Evolutionary conservation across 2,113 vertebrate genomes (phyloP), one percentile per base, ranked within the genome.

Genomic region (Orycteropus afer): DNA sequence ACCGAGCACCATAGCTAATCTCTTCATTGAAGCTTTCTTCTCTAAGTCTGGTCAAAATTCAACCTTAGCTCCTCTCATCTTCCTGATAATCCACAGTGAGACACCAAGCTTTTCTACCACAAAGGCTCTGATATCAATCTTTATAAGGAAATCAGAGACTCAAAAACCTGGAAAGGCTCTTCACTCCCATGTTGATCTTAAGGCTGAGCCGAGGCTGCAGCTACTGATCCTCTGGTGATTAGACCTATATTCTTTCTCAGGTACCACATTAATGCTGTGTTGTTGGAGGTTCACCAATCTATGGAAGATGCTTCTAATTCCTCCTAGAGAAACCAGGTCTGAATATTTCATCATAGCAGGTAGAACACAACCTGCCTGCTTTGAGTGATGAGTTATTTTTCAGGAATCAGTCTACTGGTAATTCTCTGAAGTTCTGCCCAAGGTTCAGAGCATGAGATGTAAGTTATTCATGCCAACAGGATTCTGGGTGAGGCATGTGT

Each of bases 341-440:
- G 42, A 77, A 8, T 32, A 63, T 18, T 2, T 17, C 12, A 18
- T 42, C 81, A 34, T 17, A 32, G 57, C 40, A 63, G 23, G 27
- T 63, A 18, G 27, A 23, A 23, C 25, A 4, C 10, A 23, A 81
- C 13, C 47, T 63, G 11, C 2, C 0, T 40, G 61, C 32, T 94
- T 40, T 1, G 20, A 15, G 34, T 3, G 6, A 42, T 13, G 7
- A 1, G 4, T 8, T 25, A 5, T 17, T 7, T 53, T 53, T 13
- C 17, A 15, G 17, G 51, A 53, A 12, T 53, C 14, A 15, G 12
- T 53, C 51, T 53, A 53, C 51, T 53, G 51, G 51, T 53, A 61
- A 6, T 0, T 49, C 29, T 51, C 20, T 61, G 29, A 49, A 20
- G 0, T 2, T 25, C 83, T 11, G 1, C 10, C 1, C 4, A 27